Evolutionary conservation across 2,888 invertebrate species (phyloP), one percentile per base, ranked within the genome.

Genomic region (Dromius quadrimaculatus): DNA sequence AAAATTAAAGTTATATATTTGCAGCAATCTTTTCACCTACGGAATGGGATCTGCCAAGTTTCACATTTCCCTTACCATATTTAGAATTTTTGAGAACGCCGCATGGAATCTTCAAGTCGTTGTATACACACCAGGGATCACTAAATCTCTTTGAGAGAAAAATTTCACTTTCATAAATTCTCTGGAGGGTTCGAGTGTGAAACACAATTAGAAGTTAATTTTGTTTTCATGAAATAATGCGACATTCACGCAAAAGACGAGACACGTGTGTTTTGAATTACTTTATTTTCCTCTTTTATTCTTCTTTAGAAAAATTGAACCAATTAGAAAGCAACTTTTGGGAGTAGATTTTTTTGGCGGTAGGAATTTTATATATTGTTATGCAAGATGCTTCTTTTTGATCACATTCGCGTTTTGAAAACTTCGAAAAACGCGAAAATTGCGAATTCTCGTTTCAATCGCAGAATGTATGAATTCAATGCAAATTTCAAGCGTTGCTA

Each of bases 171-270:
- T 59, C 59, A 59, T 34, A 59, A 36, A 59, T 59, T 59, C 59
- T 59, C 59, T n/a, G 59, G 36, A 36, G 59, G 34, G 59, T 59
- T 36, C 36, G 36, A 59, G 59, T 59, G 36, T 59, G 59, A 59
- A 59, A 59, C 59, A 59, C 59, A 59, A 59, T 59, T 59, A 59
- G 36, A 59, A 59, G 36, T 63, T 63, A 63, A 63, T 63, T 63
- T 41, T 15, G 63, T 63, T 63, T 63, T 43, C 45, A 63, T 63
- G 45, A 63, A 63, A 45, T 63, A 63, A 63, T 63, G 43, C 43
- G 63, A 43, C 63, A 63, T 63, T 63, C 45, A 63, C 63, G 63
- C 62, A 43, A 43, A 22, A 13, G 23, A 62, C 62, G 41, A 23
- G 22, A 43, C 43, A 63, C 62, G 45, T 28, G 63, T 63, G 63